Base-by-base conservation (phyloP, 2,113 vertebrate species). In the Sturnus vulgaris region DNA sequence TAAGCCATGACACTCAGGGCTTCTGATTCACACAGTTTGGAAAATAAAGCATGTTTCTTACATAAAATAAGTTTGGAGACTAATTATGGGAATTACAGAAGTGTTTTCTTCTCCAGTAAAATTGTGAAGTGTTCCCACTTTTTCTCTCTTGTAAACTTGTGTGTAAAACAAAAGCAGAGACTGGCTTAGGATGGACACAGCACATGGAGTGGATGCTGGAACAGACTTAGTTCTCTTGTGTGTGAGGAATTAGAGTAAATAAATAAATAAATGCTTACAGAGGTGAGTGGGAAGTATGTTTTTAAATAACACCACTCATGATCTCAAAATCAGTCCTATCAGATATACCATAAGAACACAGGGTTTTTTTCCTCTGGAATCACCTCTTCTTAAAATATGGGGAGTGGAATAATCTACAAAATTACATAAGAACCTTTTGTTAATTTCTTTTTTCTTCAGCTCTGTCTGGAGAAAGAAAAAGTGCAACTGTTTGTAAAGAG, bases 191-290 rank as follows among this genome's bases (percentile, higher is more conserved):
- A 56, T 61, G 56, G 68, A 70, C 84, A 93, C 16, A 85, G 39
- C 55, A 76, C 71, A 56, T 49, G 16, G 72, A 92, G 63, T 46
- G 77, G 60, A 81, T 75, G 60, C 61, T 96, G 79, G 63, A 97
- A 94, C 53, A 90, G 59, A 83, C 57, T 86, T 92, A 64, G 28
- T 93, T 85, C 71, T 82, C 15, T 39, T 79, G 53, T 90, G 61
- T 30, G 42, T 40, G 60, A 46, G 31, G 24, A 87, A 55, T 64
- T 68, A 42, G 4, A 71, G 21, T 20, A 78, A 82, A 79, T 35
- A 86, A 88, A 68, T 13, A 73, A 53, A 71, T 22, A 24, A 52
- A 28, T 16, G 25, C 40, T 30, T 59, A 53, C 7, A 60, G 44
- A 81, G 2, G 4, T n/a, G 9, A 56, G 16, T 60, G 46, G 39